Evolutionary conservation across 2,888 invertebrate species (phyloP).

Genomic region (Polydrusus pterygomalis): DNA sequence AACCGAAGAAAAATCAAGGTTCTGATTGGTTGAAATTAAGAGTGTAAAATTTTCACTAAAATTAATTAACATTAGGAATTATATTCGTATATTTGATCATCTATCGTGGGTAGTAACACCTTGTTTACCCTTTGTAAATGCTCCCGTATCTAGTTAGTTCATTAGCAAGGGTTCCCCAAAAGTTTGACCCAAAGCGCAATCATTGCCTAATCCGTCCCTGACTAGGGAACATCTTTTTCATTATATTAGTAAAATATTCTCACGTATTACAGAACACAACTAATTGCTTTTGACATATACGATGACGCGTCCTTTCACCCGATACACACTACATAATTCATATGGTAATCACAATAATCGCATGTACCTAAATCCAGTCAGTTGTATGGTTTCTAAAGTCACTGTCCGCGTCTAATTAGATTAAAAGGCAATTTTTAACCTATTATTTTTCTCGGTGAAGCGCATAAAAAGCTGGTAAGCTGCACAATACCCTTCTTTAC

Average conservation of each 20-base stretch:
- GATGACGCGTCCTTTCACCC: not conserved
- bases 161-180: too few species aligned
- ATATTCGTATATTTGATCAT: too few species aligned
- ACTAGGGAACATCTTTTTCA: too few species aligned
- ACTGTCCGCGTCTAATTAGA: slow-evolving; percentile 54
- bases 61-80: too few species aligned
- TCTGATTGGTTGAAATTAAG: too few species aligned
- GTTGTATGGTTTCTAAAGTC: slow-evolving; percentile 37
- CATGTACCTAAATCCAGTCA: slow-evolving; percentile 19
- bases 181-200: too few species aligned
- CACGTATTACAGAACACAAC: not conserved
- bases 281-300: not conserved
- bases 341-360: slow-evolving; percentile 36
- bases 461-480: slow-evolving; percentile 49
- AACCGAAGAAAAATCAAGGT: too few species aligned
- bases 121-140: too few species aligned
- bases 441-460: slow-evolving; percentile 49
- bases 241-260: not conserved
- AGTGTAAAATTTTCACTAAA: too few species aligned
- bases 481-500: slow-evolving; percentile 42
- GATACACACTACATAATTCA: slow-evolving; percentile 30
- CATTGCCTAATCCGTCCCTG: too few species aligned
- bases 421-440: slow-evolving; percentile 54
- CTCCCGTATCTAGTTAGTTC: too few species aligned
- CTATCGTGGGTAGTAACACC: too few species aligned